A percentile compares a stretch with the other conserved stretches of the same genome.
Conservation (phyloP, 2,888 invertebrate species). For the Tipula unca region DNA sequence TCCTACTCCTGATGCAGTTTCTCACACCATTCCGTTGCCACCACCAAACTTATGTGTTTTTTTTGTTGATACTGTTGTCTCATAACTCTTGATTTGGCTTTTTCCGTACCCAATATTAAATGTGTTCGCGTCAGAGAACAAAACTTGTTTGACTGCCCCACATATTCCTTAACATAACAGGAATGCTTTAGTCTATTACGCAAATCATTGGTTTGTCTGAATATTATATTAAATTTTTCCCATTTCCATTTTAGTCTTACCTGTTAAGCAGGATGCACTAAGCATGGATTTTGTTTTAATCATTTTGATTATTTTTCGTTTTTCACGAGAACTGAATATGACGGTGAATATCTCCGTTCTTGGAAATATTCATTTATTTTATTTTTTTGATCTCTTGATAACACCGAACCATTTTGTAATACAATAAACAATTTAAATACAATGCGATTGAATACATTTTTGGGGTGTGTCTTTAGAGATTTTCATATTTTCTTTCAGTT, state of each 20-base stretch:
- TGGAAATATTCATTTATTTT: not conserved
- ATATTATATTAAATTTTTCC: too few relatives aligned
- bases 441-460: not conserved
- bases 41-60: too few relatives aligned
- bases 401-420: not conserved
- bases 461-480: not conserved
- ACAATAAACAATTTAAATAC: not conserved
- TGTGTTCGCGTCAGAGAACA: not conserved
- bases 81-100: not conserved
- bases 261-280: not conserved
- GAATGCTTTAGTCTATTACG: not conserved
- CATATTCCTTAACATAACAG: too few relatives aligned
- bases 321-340: not conserved
- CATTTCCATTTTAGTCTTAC: too few relatives aligned
- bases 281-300: not conserved
- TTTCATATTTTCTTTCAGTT: not conserved
- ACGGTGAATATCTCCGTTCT: not conserved
- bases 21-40: too few relatives aligned
- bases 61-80: not conserved
- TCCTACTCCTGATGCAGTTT: not conserved
- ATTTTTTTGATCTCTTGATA: not conserved
- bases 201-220: not conserved
- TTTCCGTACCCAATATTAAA: not conserved
- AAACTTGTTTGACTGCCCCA: too few relatives aligned
- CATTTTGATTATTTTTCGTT: not conserved